phyloP scores from a whole-genome alignment of 2,888 invertebrate genomes.

The Zelleria hepariella region DNA sequence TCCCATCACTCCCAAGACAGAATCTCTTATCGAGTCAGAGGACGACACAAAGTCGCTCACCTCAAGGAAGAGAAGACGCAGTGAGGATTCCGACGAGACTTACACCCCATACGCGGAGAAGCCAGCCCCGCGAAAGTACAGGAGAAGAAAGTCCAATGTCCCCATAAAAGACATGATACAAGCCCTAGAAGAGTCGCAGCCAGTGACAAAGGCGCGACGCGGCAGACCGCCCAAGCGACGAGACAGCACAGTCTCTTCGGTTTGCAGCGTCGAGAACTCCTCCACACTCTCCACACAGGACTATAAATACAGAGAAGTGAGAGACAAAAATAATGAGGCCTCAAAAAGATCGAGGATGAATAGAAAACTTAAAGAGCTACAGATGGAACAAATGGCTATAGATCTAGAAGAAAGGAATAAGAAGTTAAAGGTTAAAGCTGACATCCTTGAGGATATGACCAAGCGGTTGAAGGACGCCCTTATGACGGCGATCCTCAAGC shows the following conservation, averaged over 20 bases:
- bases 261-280: slow-evolving; percentile 54
- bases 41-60: slow-evolving; percentile 33
- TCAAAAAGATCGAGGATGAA: slow-evolving; percentile 82
- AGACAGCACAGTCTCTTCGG: slow-evolving; percentile 55
- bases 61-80: slow-evolving; percentile 34
- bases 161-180: slow-evolving; percentile 58
- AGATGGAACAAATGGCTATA: slow-evolving; percentile 66
- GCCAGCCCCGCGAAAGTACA: slow-evolving; percentile 39
- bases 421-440: slow-evolving; percentile 75
- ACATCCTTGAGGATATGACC: slow-evolving; percentile 78
- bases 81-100: slow-evolving; percentile 60
- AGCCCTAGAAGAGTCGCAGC: slow-evolving; percentile 51
- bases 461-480: slow-evolving; percentile 75
- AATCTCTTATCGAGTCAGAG: slow-evolving; percentile 55
- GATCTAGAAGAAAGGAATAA: slow-evolving; percentile 76
- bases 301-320: slow-evolving; percentile 75
- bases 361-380: slow-evolving; percentile 72
- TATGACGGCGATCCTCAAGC: slow-evolving; percentile 75
- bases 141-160: slow-evolving; percentile 46
- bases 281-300: slow-evolving; percentile 54
- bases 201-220: slow-evolving; percentile 49
- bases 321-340: slow-evolving; percentile 85
- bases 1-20: slow-evolving; percentile 55
- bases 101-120: slow-evolving; percentile 50
- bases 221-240: slow-evolving; percentile 71